Base-by-base conservation (phyloP, 2,797 vertebrate genomes). In the Sylvia borin region DNA sequence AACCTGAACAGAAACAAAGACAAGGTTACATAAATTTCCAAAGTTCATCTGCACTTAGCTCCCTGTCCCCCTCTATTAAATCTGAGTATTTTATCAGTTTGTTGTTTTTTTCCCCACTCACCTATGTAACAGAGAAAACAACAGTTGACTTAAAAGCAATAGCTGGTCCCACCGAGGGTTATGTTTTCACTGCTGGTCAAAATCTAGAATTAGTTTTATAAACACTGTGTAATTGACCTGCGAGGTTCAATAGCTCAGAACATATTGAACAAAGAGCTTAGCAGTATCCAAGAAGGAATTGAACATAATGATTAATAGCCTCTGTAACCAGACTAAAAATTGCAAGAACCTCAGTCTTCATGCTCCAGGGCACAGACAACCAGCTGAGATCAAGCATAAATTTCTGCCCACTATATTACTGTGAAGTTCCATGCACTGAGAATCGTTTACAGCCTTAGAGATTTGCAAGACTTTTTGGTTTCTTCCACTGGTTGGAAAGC, bases 201-300 rank as follows among this genome's bases (percentile, higher is more conserved):
- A 95, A 95, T 71, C 62, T 32, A 77, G 86, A 93, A 95, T 95
- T 92, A 96, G 92, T 61, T 95, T 92, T 96, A 94, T 94, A 96
- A 95, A 96, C 91, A 92, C 62, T 77, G 50, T 91, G 65, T 89
- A 95, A 96, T 93, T 91, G 92, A 95, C 92, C 88, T 89, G 72
- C 71, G 86, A 96, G 62, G 93, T 89, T 96, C 94, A 94, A 93
- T 85, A 95, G 86, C 91, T 93, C 88, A 87, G 88, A 95, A 96
- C 89, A 51, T 88, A 96, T 38, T 77, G 94, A 96, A 94, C 71
- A 96, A 94, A 94, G 81, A 91, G 53, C 67, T 83, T 72, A 93
- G 87, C 68, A 65, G 90, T 85, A 93, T 34, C 90, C 89, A 88
- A 93, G 95, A 94, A 92, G 18, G 54, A 89, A 92, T 7, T 95